These are phyloP conservation scores for Ifrita kowaldi DNA, from an alignment of 2,113 vertebrate genomes.

Conservation along the genomic window DNA sequence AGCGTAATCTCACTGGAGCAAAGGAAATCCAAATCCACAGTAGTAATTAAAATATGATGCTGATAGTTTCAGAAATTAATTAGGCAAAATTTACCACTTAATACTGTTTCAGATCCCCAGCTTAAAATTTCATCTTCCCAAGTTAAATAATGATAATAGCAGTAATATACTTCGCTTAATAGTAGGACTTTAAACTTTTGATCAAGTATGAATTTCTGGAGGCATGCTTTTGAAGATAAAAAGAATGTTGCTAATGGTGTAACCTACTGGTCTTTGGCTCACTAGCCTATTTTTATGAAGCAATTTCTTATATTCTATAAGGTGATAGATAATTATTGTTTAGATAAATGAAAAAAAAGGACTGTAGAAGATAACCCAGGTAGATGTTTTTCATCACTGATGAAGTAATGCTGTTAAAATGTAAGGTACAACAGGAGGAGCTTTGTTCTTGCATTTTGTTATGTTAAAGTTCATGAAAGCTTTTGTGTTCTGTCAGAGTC, in stretches of 20 bases:
- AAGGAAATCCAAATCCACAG: background rate
- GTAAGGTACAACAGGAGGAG: background rate
- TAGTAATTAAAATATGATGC: background rate
- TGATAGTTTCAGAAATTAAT: background rate
- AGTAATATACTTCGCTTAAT: background rate
- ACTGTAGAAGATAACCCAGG: background rate
- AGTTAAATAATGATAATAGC: background rate
- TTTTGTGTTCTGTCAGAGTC: background rate
- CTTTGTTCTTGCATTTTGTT: background rate
- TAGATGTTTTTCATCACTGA: background rate
- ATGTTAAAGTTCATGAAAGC: background rate
- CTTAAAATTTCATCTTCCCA: background rate
- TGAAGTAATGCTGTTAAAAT: background rate
- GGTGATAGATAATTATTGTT: background rate
- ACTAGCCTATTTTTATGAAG: background rate
- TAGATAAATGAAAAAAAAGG: background rate
- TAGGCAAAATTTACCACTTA: background rate
- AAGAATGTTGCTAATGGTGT: background rate
- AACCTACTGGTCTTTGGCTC: background rate
- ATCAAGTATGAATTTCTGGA: background rate
- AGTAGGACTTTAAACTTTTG: background rate
- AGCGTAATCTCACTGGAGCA: background rate
- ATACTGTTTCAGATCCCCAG: background rate
- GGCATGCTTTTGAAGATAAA: background rate
- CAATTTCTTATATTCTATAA: background rate